Base-by-base conservation (phyloP, 2,797 vertebrate species). In the Arrhamphus sclerolepis region DNA sequence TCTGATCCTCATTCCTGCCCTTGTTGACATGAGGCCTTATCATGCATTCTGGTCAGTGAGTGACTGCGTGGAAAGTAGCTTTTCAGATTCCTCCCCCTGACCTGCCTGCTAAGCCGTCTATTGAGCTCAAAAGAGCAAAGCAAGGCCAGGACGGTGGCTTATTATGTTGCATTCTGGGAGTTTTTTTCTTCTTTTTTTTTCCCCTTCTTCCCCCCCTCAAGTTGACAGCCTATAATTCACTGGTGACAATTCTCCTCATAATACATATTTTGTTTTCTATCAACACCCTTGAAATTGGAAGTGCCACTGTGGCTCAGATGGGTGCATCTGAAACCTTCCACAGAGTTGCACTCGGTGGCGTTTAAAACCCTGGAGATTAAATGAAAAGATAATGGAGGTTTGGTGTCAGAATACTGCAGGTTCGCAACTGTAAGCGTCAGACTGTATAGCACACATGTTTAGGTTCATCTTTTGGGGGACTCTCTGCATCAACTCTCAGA, bases 31-130 rank as follows among this genome's bases (percentile, higher is more conserved):
- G 44, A 56, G 83, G 85, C 91, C 91, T 94, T 92, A 95, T 95
- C 95, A 85, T 42, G 90, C 88, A 96, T 95, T 95, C 95, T 91
- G 91, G 91, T 94, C 95, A 95, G 92, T 85, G 85, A 91, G 90
- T 85, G 90, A 86, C 85, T 82, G 81, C 14, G 58, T 77, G 92
- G 87, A 92, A 92, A 93, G 93, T 69, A 89, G 91, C 91, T 93
- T 93, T 93, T 87, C 91, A 89, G 78, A 47, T 88, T 90, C 82
- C 93, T 93, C 89, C 89, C 92, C 83, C 81, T 89, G 88, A 92
- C 84, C 91, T 92, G 84, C 85, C 83, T 87, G 85, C 72, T 89
- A 89, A 93, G 91, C 91, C 87, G 31, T 80, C 91, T 80, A 89
- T 83, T 87, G 84, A 93, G 92, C 90, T 89, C 67, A 74, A 89